A percentile compares a stretch with the other conserved stretches of the same genome.
These are phyloP conservation scores for Chlamydotis undulata DNA, from an alignment of 2,113 vertebrate genomes.

Conservation along the genomic window DNA sequence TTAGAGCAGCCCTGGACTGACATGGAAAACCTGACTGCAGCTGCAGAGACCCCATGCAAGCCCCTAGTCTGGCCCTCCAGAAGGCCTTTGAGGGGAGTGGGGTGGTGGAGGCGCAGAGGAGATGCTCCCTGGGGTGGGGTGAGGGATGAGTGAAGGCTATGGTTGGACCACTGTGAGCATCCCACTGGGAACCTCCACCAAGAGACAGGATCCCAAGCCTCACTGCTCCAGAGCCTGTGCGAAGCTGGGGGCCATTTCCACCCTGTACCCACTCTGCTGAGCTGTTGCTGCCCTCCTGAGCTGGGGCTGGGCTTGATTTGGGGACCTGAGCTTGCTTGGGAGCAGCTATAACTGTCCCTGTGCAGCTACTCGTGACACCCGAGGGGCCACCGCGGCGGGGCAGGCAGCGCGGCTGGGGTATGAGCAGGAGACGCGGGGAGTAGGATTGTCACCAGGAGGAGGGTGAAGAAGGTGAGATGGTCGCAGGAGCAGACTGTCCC, in stretches of 20 bases:
- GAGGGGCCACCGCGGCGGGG: not conserved
- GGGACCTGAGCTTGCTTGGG: not conserved
- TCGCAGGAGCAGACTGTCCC: constrained; percentile 79
- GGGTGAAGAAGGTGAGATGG: constrained; percentile 89
- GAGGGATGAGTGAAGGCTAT: not conserved
- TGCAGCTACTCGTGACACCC: not conserved
- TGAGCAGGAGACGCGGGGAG: not conserved
- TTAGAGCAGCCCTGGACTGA: not conserved
- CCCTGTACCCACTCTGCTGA: too few species aligned
- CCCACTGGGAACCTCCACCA: not conserved
- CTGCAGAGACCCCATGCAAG: not conserved
- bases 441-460: constrained; percentile 83
- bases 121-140: not conserved
- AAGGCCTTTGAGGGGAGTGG: not conserved
- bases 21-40: not conserved
- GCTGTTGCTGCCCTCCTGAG: not conserved
- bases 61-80: not conserved
- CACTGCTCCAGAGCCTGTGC: not conserved
- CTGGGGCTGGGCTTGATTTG: not conserved
- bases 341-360: not conserved
- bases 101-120: not conserved
- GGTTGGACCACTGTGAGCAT: not conserved
- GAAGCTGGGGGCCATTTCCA: not conserved
- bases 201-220: not conserved
- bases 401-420: not conserved